Conservation (phyloP, 1,140 invertebrate genomes). For the Aphelinus certus region DNA sequence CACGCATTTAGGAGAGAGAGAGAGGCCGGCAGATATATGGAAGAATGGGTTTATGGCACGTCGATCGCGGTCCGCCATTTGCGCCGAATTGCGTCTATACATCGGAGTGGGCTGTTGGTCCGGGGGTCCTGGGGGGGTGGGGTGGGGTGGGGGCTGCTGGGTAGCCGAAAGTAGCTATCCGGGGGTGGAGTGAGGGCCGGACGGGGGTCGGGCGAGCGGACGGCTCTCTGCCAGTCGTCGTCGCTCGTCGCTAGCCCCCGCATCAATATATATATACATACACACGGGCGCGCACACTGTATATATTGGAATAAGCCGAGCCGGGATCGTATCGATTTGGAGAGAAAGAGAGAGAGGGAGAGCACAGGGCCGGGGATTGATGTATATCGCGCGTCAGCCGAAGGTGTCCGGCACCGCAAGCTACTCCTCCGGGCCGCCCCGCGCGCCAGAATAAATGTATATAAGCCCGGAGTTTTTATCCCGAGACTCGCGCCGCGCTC, state of each 20-base stretch:
- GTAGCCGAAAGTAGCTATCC: too few species aligned
- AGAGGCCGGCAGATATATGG: not conserved
- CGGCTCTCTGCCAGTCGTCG: too few species aligned
- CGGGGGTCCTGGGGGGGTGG: too few species aligned
- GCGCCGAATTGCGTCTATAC: slow-evolving; percentile 18
- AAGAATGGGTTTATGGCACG: slow-evolving; percentile 1
- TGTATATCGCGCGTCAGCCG: slow-evolving; percentile 58
- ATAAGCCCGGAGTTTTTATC: slow-evolving; percentile 46
- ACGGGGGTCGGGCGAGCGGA: too few species aligned
- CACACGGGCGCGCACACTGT: too few species aligned
- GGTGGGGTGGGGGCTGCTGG: too few species aligned
- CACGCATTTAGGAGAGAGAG: too few species aligned
- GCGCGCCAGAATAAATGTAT: slow-evolving; percentile 56
- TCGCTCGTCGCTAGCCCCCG: too few species aligned
- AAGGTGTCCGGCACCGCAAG: slow-evolving; percentile 52
- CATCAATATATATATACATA: too few species aligned
- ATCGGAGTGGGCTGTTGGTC: too few species aligned
- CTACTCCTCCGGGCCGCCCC: slow-evolving; percentile 50
- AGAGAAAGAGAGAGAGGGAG: slow-evolving; percentile 46
- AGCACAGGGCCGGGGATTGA: slow-evolving; percentile 58
- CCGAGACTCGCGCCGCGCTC: slow-evolving; percentile 48
- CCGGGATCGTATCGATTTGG: slow-evolving; percentile 23
- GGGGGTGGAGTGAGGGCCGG: too few species aligned
- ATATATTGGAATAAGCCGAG: too few species aligned
- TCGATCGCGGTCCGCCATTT: slow-evolving; percentile 37